These are phyloP conservation scores for Arothron firmamentum DNA, from an alignment of 2,113 vertebrate genomes.

Conservation along the genomic window DNA sequence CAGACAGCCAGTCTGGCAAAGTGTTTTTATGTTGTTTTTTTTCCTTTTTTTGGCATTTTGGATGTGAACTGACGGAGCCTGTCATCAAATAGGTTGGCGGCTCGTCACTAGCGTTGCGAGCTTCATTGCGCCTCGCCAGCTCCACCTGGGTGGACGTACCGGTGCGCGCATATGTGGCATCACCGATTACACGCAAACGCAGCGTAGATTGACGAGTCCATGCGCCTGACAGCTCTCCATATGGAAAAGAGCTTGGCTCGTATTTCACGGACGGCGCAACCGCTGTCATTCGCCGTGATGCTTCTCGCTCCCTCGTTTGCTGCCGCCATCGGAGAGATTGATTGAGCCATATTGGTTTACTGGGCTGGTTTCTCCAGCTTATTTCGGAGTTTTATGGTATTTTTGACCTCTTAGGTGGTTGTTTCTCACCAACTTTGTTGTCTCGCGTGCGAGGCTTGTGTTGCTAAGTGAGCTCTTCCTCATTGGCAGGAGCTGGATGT, in stretches of 20 bases:
- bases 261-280: constrained; percentile 55
- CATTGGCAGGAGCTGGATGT: constrained; percentile 31
- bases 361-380: constrained; percentile 50
- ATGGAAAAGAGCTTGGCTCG: constrained; percentile 62
- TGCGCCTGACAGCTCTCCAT: constrained; percentile 57
- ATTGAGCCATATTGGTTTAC: constrained; percentile 54
- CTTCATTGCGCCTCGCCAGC: background rate
- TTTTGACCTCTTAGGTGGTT: constrained; percentile 36
- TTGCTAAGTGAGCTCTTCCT: constrained; percentile 51
- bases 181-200: constrained; percentile 33
- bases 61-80: constrained; percentile 36
- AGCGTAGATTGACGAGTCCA: constrained; percentile 45
- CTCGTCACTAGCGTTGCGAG: background rate
- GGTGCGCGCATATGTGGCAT: background rate
- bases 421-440: constrained; percentile 55
- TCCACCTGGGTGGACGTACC: background rate
- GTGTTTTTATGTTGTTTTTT: constrained; percentile 43
- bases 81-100: constrained; percentile 28
- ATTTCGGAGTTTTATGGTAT: constrained; percentile 54
- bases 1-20: constrained; percentile 46
- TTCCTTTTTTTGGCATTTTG: constrained; percentile 32
- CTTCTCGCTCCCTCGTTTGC: constrained; percentile 6
- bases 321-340: no score
- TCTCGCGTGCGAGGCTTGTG: constrained; percentile 30
- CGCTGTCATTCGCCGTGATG: constrained; percentile 9